Evolutionary conservation across 2,888 invertebrate species (phyloP), one percentile per base, ranked within the genome.

Genomic region (Chydorus sphaericus): DNA sequence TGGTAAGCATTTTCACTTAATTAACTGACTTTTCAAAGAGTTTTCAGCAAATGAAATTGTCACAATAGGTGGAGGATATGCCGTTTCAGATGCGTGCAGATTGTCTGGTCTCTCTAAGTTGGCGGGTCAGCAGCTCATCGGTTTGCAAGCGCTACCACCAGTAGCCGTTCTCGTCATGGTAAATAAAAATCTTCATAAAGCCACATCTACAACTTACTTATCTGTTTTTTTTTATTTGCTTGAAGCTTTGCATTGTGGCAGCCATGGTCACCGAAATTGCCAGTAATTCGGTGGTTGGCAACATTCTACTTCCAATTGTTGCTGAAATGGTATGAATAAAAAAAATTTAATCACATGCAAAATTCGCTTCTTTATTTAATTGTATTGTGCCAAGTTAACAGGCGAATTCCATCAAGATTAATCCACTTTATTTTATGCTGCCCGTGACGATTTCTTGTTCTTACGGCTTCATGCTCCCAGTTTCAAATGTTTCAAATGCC

Each of bases 401-500:
- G 87, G 79, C 85, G 0, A 71, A 81, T 14, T 78, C 77, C 0
- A 76, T 86, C 55, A 69, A 76, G 63, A 75, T 88, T 56, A 88
- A 93, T 72, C 93, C 93, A 0, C 73, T 94, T 57, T 88, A 85
- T 70, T 74, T 93, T 68, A 90, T 92, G 82, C 74, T 92, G 63
- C 91, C 93, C 1, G 88, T 88, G 0, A 80, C 91, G 0, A 73
- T 93, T 26, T 84, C 88, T 3, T 89, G 90, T 67, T 91, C 91
- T 54, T 90, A 90, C 75, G 90, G 75, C 29, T 76, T 62, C 33
- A 90, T 90, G 76, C 76, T 94, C 69, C 93, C 92, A 0, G 92
- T 93, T n/a, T 91, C 91, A 49, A 93, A 93, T 0, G 92, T 93
- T 3, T 92, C 93, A 18, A 94, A 94, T 71, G 93, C 94, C 4